phyloP scores from a whole-genome alignment of 2,888 invertebrate species.

The Tryphoninae sp. region DNA sequence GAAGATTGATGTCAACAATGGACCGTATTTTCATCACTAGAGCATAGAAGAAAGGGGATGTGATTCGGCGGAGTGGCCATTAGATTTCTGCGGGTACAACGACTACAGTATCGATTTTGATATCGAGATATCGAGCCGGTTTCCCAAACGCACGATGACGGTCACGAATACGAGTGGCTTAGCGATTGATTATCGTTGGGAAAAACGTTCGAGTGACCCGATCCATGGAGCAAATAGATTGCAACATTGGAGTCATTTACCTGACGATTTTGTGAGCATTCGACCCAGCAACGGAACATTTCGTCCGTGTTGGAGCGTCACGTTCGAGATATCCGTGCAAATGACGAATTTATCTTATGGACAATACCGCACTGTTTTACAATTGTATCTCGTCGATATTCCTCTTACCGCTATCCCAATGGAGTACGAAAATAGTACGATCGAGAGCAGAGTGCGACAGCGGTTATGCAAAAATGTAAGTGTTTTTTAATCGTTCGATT shows the following conservation, averaged over 20 bases:
- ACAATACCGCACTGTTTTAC: conserved; percentile 72
- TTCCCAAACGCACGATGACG: conserved; percentile 50
- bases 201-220: conserved; percentile 61
- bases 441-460: conserved; percentile 62
- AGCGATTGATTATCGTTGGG: conserved; percentile 74
- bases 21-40: background rate
- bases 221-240: conserved; percentile 11
- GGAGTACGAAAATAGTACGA: conserved; percentile 62
- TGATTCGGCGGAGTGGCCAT: conserved; percentile 7
- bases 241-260: conserved; percentile 67
- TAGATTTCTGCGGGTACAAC: conserved; percentile 11
- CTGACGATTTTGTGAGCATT: conserved; percentile 71
- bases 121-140: conserved; percentile 26
- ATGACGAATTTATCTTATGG: conserved; percentile 68
- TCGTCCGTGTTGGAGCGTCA: conserved; percentile 70
- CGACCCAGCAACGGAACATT: conserved; percentile 71
- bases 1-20: background rate
- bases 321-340: conserved; percentile 73
- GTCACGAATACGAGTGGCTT: conserved; percentile 70
- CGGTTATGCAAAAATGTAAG: conserved; percentile 69
- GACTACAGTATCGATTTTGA: conserved; percentile 56
- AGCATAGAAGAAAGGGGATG: conserved; percentile 5
- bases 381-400: conserved; percentile 78
- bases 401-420: conserved; percentile 75
- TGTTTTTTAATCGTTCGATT: conserved; percentile 8